A percentile compares a stretch with the other conserved stretches of the same genome.
Conservation (phyloP, 1,140 invertebrate species). For the Drosophila lacteicornis region DNA sequence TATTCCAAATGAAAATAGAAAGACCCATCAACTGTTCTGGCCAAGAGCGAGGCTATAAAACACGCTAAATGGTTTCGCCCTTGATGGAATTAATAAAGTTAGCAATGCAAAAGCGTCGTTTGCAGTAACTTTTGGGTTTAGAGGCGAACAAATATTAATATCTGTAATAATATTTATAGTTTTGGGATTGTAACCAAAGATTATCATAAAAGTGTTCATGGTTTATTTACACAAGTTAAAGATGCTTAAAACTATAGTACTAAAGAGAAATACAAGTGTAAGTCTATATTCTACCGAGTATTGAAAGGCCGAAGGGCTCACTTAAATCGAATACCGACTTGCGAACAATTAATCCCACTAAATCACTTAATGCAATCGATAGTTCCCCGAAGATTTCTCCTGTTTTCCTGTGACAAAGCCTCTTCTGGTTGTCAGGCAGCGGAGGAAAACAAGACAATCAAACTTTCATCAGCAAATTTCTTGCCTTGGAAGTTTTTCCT, state of each 20-base stretch:
- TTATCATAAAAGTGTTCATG: not conserved
- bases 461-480: slow-evolving; percentile 54
- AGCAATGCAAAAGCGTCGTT: slow-evolving; percentile 5
- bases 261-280: no score
- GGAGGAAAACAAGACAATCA: slow-evolving; percentile 39
- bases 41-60: slow-evolving; percentile 31
- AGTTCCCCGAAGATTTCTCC: slow-evolving; percentile 20
- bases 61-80: slow-evolving; percentile 33
- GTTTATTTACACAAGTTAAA: not conserved
- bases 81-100: slow-evolving; percentile 41
- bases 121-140: not conserved
- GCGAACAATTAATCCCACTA: slow-evolving; percentile 29
- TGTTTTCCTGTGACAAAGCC: slow-evolving; percentile 13
- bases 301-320: not conserved
- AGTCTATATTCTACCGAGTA: no score
- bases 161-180: slow-evolving; percentile 7
- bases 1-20: slow-evolving; percentile 41
- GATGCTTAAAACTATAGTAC: no score
- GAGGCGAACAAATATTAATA: not conserved
- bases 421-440: slow-evolving; percentile 18
- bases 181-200: not conserved
- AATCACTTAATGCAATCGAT: slow-evolving; percentile 33
- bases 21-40: slow-evolving; percentile 39
- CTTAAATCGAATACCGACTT: not conserved
- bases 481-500: slow-evolving; percentile 46